These are phyloP conservation scores for Heliconius aoede DNA, from an alignment of 2,888 invertebrate genomes.

Conservation along the genomic window DNA sequence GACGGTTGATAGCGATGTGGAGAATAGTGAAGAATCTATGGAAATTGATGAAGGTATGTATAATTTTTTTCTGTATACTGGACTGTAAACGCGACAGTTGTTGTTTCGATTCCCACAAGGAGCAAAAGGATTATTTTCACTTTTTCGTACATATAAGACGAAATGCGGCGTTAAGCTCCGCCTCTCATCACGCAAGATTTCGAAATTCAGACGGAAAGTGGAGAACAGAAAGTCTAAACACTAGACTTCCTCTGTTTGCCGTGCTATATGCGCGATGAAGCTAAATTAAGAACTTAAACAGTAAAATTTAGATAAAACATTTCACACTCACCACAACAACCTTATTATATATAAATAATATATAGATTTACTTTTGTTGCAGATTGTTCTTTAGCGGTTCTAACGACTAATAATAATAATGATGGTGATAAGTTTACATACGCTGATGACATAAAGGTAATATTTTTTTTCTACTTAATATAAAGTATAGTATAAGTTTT, in stretches of 20 bases:
- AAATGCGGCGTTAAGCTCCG: not conserved
- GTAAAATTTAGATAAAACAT: too few relatives aligned
- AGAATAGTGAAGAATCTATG: constrained; percentile 46
- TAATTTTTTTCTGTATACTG: not conserved
- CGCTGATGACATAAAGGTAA: constrained; percentile 1
- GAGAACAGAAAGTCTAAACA: not conserved
- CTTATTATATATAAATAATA: too few relatives aligned
- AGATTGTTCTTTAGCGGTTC: constrained; percentile 58
- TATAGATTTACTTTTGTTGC: constrained; percentile 46
- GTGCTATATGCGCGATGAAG: not conserved
- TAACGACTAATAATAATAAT: constrained; percentile 1
- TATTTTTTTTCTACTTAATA: too few relatives aligned
- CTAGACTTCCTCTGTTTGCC: not conserved
- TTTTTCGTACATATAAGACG: not conserved
- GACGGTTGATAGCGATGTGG: constrained; percentile 66
- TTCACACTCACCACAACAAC: too few relatives aligned
- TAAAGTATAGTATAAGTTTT: too few relatives aligned
- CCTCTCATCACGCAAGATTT: not conserved
- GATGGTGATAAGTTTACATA: not conserved
- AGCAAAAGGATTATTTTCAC: not conserved
- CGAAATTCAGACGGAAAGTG: not conserved
- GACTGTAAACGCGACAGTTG: not conserved
- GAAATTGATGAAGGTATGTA: constrained; percentile 49
- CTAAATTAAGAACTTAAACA: not conserved
- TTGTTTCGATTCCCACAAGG: not conserved